These are phyloP conservation scores for Ptilorrhoa leucosticta DNA, from an alignment of 2,113 vertebrate species.

Conservation along the genomic window DNA sequence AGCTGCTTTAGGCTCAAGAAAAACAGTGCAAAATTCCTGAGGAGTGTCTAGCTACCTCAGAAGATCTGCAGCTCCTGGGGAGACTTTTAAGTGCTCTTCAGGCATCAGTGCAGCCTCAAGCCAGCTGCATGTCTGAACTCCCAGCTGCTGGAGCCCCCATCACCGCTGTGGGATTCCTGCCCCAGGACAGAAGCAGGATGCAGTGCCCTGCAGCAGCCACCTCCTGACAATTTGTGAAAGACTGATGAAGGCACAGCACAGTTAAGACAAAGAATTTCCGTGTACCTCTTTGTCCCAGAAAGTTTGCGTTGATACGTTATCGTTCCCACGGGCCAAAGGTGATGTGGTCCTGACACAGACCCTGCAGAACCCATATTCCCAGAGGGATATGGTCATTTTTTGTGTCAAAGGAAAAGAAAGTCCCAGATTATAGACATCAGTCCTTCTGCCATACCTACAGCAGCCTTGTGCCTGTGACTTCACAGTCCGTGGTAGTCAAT, in stretches of 20 bases:
- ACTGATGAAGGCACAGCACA: not conserved
- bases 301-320: not conserved
- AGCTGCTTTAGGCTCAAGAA: not conserved
- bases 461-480: accelerated
- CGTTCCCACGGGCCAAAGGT: not conserved
- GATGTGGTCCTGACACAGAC: not conserved
- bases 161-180: not conserved
- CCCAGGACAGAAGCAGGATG: not conserved
- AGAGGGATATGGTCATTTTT: not conserved
- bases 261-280: not conserved
- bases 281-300: accelerated
- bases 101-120: not conserved
- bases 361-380: no score
- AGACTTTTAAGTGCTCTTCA: not conserved
- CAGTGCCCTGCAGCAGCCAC: not conserved
- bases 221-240: not conserved
- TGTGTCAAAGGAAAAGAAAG: not conserved
- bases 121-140: not conserved
- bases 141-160: not conserved
- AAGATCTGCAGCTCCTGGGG: not conserved
- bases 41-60: not conserved
- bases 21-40: not conserved
- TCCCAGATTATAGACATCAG: not conserved
- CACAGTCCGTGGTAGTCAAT: not conserved
- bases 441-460: not conserved